Evolutionary conservation across 2,113 vertebrate species (phyloP).

Genomic region (Chlorodrepanis virens): DNA sequence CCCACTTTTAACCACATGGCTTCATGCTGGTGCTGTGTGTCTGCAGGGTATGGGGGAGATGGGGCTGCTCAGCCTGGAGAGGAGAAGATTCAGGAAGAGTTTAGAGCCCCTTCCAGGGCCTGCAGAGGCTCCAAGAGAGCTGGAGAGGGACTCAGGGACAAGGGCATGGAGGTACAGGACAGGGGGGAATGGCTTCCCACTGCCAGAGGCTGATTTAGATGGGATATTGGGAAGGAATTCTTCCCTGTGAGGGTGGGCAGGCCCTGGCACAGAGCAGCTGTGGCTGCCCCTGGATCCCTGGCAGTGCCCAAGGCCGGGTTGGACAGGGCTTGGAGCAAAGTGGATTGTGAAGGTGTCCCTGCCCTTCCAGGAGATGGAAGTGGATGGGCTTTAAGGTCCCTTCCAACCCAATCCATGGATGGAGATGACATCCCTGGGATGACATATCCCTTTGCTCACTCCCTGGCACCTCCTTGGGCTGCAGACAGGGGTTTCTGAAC

Average conservation of each 20-base stretch:
- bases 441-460: background rate
- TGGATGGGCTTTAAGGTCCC: background rate
- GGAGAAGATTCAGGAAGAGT: background rate
- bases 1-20: accelerated
- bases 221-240: accelerated
- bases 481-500: background rate
- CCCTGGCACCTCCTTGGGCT: background rate
- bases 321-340: accelerated
- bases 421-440: background rate
- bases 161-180: background rate
- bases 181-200: background rate
- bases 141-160: background rate
- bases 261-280: background rate
- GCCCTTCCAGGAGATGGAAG: background rate
- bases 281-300: background rate
- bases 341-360: accelerated
- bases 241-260: accelerated
- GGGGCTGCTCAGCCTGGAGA: background rate
- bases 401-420: background rate
- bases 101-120: background rate
- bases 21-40: accelerated
- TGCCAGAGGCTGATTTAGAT: background rate
- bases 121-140: background rate
- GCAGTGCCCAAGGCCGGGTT: accelerated
- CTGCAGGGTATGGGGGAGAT: accelerated